Conservation (phyloP, 2,888 invertebrate species). For the Eupithecia tripunctaria region DNA sequence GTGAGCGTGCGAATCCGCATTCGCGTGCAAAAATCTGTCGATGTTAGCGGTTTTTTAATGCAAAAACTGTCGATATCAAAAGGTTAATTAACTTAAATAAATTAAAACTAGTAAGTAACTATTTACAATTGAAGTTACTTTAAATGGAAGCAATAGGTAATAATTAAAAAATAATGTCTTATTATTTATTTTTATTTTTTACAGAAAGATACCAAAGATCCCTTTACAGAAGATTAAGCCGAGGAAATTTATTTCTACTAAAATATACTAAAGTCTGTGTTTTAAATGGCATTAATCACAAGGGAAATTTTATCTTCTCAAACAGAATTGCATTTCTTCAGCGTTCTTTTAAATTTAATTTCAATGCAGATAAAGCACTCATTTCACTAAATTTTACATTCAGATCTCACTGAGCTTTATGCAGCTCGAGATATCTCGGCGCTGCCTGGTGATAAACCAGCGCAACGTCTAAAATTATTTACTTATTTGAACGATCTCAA, state of each 20-base stretch:
- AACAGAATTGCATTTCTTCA: background rate
- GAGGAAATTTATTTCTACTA: background rate
- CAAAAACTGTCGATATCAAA: too few relatives aligned
- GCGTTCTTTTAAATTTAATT: slow-evolving; percentile 10
- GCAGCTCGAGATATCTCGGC: slow-evolving; percentile 1
- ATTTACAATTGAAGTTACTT: too few relatives aligned
- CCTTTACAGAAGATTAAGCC: background rate
- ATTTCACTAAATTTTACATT: slow-evolving; percentile 13
- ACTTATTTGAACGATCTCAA: too few relatives aligned
- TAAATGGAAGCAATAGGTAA: too few relatives aligned
- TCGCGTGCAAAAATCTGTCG: too few relatives aligned
- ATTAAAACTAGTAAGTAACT: too few relatives aligned
- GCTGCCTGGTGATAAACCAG: background rate
- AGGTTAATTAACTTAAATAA: too few relatives aligned
- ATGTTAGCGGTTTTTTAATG: too few relatives aligned
- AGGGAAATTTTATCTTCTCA: background rate
- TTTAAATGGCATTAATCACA: background rate
- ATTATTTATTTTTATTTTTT: too few relatives aligned
- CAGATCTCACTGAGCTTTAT: slow-evolving; percentile 16
- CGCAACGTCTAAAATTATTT: background rate
- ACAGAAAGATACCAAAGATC: too few relatives aligned
- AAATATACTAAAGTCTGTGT: background rate
- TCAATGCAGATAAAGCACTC: slow-evolving; percentile 11
- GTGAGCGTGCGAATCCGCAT: too few relatives aligned
- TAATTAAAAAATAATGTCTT: too few relatives aligned